Evolutionary conservation across 1,140 invertebrate species (phyloP).

Genomic region (Macrocentrus cingulum): DNA sequence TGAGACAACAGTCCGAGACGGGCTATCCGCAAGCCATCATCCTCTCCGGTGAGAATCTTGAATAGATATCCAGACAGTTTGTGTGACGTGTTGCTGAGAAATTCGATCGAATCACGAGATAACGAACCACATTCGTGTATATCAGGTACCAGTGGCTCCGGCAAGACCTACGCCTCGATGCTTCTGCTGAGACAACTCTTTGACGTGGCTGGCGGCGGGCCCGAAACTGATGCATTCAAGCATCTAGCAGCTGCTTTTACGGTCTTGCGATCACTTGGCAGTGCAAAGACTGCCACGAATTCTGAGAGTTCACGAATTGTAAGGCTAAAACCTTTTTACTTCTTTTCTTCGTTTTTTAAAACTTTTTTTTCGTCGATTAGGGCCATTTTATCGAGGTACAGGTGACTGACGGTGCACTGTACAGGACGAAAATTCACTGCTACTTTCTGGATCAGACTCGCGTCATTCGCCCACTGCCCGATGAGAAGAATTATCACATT

Average conservation of each 20-base stretch:
- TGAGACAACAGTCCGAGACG: conserved; percentile 89
- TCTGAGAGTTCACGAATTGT: conserved; percentile 93
- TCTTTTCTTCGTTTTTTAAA: conserved; percentile 1
- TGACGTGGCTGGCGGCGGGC: conserved; percentile 89
- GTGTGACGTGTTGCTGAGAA: not conserved
- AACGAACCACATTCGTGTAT: conserved; percentile 12
- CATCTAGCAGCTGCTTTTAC: conserved; percentile 93
- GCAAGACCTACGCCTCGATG: conserved; percentile 94
- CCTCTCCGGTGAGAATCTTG: conserved; percentile 69
- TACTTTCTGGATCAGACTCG: conserved; percentile 93
- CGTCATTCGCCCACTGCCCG: conserved; percentile 79
- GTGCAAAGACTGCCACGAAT: conserved; percentile 86
- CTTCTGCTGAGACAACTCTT: conserved; percentile 85
- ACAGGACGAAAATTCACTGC: conserved; percentile 94
- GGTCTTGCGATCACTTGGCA: conserved; percentile 86
- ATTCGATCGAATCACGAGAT: not conserved
- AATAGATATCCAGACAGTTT: not conserved
- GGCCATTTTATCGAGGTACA: conserved; percentile 96
- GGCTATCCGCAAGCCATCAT: conserved; percentile 95
- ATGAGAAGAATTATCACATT: conserved; percentile 95
- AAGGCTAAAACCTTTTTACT: conserved; percentile 47
- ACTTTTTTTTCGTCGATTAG: conserved; percentile 57
- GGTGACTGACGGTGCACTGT: conserved; percentile 92
- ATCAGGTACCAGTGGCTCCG: conserved; percentile 87
- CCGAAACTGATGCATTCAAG: conserved; percentile 95